Conservation (phyloP, 2,113 vertebrate species). For the Halichoerus grypus region DNA sequence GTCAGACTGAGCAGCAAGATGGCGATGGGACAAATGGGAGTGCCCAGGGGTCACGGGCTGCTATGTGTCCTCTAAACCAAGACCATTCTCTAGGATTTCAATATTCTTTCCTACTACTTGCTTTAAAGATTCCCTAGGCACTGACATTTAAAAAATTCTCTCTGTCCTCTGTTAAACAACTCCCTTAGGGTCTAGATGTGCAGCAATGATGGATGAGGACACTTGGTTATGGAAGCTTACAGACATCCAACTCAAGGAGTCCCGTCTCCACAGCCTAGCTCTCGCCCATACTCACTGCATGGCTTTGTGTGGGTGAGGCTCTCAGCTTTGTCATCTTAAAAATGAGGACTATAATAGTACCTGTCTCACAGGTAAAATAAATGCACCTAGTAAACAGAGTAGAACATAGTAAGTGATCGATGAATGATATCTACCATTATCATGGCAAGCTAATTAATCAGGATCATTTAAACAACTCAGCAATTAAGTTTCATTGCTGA, state of each 20-base stretch:
- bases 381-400: neutral
- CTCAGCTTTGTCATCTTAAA: neutral
- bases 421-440: neutral
- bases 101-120: neutral
- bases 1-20: neutral
- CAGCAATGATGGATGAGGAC: neutral
- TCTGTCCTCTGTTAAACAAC: neutral
- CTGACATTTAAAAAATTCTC: neutral
- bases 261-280: neutral
- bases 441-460: neutral
- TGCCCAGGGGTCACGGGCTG: neutral
- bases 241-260: neutral
- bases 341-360: neutral
- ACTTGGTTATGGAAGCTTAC: neutral
- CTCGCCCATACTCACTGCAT: neutral
- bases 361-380: neutral
- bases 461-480: neutral
- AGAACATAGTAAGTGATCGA: neutral
- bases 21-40: accelerated
- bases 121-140: neutral
- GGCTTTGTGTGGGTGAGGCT: neutral
- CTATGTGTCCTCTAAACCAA: neutral
- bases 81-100: neutral
- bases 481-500: neutral
- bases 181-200: neutral